Base-by-base conservation (phyloP, 1,140 invertebrate genomes). In the Rhyzopertha dominica region DNA sequence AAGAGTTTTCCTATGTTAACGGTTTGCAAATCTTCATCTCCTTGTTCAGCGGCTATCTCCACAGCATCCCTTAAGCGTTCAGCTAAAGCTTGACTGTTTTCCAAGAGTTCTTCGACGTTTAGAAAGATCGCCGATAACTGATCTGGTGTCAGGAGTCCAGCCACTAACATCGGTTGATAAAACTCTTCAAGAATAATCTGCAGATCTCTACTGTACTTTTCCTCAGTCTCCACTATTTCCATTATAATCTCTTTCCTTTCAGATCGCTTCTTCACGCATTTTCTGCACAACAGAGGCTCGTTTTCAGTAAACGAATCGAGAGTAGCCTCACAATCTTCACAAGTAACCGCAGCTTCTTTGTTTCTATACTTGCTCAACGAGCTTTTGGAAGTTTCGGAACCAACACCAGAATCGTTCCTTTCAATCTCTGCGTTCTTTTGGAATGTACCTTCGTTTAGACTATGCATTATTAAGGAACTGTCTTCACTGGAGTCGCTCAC, bases 201-300 rank as follows among this genome's bases (percentile, higher is more conserved):
- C 50, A 96, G 71, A 72, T 96, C 92, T 51, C 90, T 74, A 1
- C 90, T 90, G 63, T 96, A 97, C 63, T 94, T 96, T 53, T 93
- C 83, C 72, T 98, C 94, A 1, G 93, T 96, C 67, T 97, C 93
- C 2, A 95, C 87, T 47, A 97, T 94, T 74, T 98, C 94, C 1
- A 84, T 86, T 34, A 98, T 89, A 13, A 95, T 95, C 72, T 96
- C 91, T 61, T 92, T 91, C 24, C 92, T 77, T 63, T 98, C 91
- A 0, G 83, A 79, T 42, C 91, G 75, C 61, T 87, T 87, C 59
- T 91, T 90, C 29, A 80, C 75, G 66, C 92, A 96, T 62, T 90
- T 89, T 45, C 85, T 75, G 70, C 92, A 95, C 5, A 93, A 81
- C 38, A 88, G 68, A 1, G 85, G 81, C 59, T 68, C 75, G 54